Evolutionary conservation across 2,888 invertebrate species (phyloP), one percentile per base, ranked within the genome.

Genomic region (Rhorus exstirpatorius): DNA sequence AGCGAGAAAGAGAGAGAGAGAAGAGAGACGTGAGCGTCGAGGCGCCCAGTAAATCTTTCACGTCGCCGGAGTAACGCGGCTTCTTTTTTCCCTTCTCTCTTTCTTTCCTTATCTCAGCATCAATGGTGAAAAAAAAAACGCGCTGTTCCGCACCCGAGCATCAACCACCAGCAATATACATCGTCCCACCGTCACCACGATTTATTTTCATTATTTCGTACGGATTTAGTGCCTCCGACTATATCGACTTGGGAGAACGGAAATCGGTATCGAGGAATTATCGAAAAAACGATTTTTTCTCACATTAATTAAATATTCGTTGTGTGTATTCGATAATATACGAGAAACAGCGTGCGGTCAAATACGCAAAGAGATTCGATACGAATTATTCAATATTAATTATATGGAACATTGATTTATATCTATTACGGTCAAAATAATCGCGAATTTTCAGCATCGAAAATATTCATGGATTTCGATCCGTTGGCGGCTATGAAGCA

Each of bases 121-220:
- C 83, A 53, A 76, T 76, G 67, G 26, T 76, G 19, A 46, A 35
- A 76, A 67, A 72, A 72, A 61, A 61, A 14, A 55, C n/a, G 49
- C 79, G 68, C 76, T 51, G 41, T 51, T 77, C 44, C 55, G 44
- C 72, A 81, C 53, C 24, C 61, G 24, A 49, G 60, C 41, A 70
- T 74, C 63, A 70, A 83, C 49, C 84, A 82, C 84, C 86, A 41
- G 63, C 55, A 46, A 24, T 63, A 70, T 87, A 63, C 87, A 85
- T 84, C 83, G 81, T 75, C 63, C 76, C 26, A 35, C 60, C 49
- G 68, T 70, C 51, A 53, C 51, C 44, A 84, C 78, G 86, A 89
- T 90, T 90, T 89, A 90, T 89, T 88, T 38, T 89, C 87, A 86
- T 87, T 89, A 87, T 87, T 87, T 85, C 83, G 79, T 87, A 84